These are phyloP conservation scores for Unio delphinus DNA, from an alignment of 2,888 invertebrate species.

Conservation along the genomic window DNA sequence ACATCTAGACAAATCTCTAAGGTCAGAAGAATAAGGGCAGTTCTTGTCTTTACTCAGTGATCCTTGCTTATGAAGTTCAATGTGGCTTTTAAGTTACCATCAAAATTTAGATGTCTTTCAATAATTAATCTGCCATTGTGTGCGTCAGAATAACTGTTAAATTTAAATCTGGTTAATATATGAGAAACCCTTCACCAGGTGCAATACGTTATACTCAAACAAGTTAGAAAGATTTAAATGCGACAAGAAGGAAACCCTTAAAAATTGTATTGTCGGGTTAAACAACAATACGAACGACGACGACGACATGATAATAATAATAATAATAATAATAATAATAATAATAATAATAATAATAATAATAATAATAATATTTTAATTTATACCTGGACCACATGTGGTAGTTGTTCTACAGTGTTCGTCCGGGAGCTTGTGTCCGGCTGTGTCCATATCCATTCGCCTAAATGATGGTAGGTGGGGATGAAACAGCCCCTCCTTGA, in stretches of 20 bases:
- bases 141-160: not conserved
- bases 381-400: conserved; percentile 58
- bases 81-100: too few species aligned
- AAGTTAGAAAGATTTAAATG: too few species aligned
- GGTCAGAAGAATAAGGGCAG: too few species aligned
- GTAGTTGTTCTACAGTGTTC: conserved; percentile 68
- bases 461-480: conserved; percentile 66
- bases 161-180: not conserved
- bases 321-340: not conserved
- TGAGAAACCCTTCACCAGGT: not conserved
- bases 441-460: conserved; percentile 70
- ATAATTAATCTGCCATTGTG: not conserved
- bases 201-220: not conserved
- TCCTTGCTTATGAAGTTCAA: too few species aligned
- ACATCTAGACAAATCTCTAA: too few species aligned
- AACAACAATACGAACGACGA: not conserved
- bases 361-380: not conserved
- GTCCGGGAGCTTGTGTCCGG: conserved; percentile 64
- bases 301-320: too few species aligned
- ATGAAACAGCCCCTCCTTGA: conserved; percentile 67
- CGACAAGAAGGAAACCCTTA: not conserved
- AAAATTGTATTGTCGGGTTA: not conserved
- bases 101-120: too few species aligned
- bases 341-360: not conserved
- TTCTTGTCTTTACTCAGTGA: too few species aligned